These are phyloP conservation scores for Phaedon cochleariae DNA, from an alignment of 2,888 invertebrate species.

Conservation along the genomic window DNA sequence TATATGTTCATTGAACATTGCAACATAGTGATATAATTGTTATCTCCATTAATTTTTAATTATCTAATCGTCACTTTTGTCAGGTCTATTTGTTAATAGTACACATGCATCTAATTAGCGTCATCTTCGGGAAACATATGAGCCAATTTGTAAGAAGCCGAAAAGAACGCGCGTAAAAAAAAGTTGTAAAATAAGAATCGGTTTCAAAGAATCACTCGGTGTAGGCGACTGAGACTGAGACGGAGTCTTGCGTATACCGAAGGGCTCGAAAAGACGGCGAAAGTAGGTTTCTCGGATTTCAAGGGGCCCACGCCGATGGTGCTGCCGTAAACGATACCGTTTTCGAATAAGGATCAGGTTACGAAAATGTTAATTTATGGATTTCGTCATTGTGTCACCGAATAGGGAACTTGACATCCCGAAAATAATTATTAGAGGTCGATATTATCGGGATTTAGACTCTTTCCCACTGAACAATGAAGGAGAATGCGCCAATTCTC, in stretches of 20 bases:
- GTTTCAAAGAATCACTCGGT: conserved; percentile 48
- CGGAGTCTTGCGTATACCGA: conserved; percentile 36
- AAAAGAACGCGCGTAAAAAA: conserved; percentile 43
- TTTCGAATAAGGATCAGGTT: conserved; percentile 5
- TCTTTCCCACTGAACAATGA: neutral
- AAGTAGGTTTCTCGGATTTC: conserved; percentile 34
- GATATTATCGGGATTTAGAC: neutral
- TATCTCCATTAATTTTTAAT: neutral
- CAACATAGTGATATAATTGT: neutral
- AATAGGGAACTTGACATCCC: neutral
- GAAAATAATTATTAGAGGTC: neutral
- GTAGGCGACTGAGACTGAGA: conserved; percentile 24
- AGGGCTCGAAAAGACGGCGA: conserved; percentile 30
- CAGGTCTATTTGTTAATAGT: conserved; percentile 1
- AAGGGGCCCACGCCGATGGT: conserved; percentile 25
- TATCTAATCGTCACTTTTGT: neutral
- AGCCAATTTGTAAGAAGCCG: conserved; percentile 48
- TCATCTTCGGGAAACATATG: conserved; percentile 45
- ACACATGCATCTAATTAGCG: conserved; percentile 53
- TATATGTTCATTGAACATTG: neutral
- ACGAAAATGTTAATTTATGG: conserved; percentile 3
- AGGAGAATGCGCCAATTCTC: too few relatives aligned
- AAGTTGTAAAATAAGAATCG: conserved; percentile 47
- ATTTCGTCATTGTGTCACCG: neutral
- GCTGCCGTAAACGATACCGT: conserved; percentile 11